Conservation (phyloP, 2,113 vertebrate genomes). For the Ictalurus punctatus region DNA sequence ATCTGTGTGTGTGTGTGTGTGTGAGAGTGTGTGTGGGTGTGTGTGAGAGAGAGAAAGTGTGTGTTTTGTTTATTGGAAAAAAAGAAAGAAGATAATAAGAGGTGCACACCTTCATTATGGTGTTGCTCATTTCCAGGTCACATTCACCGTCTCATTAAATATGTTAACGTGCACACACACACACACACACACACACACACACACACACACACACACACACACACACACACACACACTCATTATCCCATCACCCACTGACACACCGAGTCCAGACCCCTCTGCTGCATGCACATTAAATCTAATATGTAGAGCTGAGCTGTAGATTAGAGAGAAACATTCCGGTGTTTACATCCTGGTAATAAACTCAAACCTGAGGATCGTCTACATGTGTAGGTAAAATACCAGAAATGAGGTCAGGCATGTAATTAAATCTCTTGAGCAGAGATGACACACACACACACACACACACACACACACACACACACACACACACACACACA, state of each 20-base stretch:
- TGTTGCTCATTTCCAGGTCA: background rate
- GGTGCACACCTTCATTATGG: background rate
- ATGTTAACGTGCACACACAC: background rate
- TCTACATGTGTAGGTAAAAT: background rate
- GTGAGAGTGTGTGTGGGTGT: background rate
- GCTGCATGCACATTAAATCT: constrained; percentile 5
- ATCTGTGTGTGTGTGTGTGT: background rate
- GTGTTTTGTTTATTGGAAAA: background rate
- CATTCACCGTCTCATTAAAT: constrained; percentile 4
- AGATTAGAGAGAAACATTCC: constrained; percentile 15
- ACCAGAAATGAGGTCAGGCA: constrained; percentile 18
- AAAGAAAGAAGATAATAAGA: background rate
- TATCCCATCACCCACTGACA: background rate
- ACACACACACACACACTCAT: constrained; percentile 14
- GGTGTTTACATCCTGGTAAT: background rate
- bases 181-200: constrained; percentile 16
- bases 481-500: background rate
- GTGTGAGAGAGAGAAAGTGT: background rate
- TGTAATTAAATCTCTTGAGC: background rate
- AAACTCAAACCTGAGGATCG: background rate
- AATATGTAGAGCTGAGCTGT: constrained; percentile 2
- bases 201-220: background rate
- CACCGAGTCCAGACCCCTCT: background rate
- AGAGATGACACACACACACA: background rate
- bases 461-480: background rate